Evolutionary conservation across 2,113 vertebrate genomes (phyloP).

Genomic region (Oenanthe melanoleuca): DNA sequence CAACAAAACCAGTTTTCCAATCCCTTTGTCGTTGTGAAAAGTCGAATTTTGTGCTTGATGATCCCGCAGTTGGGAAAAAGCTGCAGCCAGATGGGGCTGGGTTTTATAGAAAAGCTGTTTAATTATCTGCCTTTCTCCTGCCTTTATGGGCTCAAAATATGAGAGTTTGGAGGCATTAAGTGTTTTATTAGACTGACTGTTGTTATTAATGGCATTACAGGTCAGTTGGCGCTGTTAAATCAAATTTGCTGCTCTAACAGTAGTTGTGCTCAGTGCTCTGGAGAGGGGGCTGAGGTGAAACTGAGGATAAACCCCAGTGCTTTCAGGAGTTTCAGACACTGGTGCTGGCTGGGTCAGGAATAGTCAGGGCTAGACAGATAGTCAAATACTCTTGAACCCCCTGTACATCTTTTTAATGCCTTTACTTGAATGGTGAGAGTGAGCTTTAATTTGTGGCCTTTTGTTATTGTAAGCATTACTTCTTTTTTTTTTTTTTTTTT

Average conservation of each 20-base stretch:
- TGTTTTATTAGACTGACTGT: conserved; percentile 10
- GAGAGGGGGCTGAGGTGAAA: not conserved
- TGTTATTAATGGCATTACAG: not conserved
- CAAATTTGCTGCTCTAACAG: not conserved
- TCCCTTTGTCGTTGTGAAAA: not conserved
- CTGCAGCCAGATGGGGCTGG: not conserved
- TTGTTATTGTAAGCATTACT: not conserved
- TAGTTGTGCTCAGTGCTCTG: not conserved
- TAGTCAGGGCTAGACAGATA: not conserved
- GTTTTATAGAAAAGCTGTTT: not conserved
- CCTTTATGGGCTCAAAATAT: not conserved
- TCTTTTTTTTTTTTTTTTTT: not conserved
- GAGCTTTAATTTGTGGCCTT: not conserved
- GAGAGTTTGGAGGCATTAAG: not conserved
- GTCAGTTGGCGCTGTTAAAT: not conserved
- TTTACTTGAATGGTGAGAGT: not conserved
- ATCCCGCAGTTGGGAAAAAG: not conserved
- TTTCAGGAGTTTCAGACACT: not conserved
- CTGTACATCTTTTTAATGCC: not conserved
- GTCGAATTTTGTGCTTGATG: not conserved
- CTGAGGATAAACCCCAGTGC: not conserved
- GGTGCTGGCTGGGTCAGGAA: not conserved
- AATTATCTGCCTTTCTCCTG: not conserved
- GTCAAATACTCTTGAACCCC: not conserved
- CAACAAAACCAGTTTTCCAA: not conserved